phyloP scores from a whole-genome alignment of 92 coral and sea anemone species.

The Ricordea florida region DNA sequence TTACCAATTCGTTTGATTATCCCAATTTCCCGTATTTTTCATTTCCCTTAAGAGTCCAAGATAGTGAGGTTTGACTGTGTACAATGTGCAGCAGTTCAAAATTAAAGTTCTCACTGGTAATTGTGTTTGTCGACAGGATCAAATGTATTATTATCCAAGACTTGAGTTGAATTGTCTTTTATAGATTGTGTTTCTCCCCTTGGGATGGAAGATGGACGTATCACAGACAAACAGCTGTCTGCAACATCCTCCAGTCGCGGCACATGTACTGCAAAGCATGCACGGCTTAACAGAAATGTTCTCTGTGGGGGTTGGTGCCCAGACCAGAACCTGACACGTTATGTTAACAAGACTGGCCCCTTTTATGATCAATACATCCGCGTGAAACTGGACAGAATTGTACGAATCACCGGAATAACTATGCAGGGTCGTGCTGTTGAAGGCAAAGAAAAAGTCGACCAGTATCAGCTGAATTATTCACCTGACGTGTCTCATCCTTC shows the following conservation, averaged over 20 bases:
- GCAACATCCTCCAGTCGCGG: constrained; percentile 28
- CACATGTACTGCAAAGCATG: constrained; percentile 27
- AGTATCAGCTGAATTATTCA: constrained; percentile 49
- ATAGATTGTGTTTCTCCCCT: constrained; percentile 59
- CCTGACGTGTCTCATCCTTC: neutral
- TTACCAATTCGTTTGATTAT: too few species aligned
- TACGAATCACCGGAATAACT: constrained; percentile 63
- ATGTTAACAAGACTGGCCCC: constrained; percentile 22
- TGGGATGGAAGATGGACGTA: constrained; percentile 79
- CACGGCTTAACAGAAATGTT: constrained; percentile 34
- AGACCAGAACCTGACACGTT: neutral
- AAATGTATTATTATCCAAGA: too few species aligned
- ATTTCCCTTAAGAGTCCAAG: too few species aligned
- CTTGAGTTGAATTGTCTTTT: neutral
- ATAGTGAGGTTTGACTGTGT: too few species aligned
- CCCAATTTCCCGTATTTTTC: too few species aligned
- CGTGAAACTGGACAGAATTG: constrained; percentile 29
- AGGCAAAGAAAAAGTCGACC: constrained; percentile 55
- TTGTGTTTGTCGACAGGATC: too few species aligned
- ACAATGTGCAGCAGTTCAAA: too few species aligned
- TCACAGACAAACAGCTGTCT: constrained; percentile 62
- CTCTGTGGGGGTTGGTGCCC: constrained; percentile 91
- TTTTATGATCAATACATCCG: constrained; percentile 59
- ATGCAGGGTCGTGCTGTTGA: constrained; percentile 64
- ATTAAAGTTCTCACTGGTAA: too few species aligned